Evolutionary conservation across 2,888 invertebrate genomes (phyloP), one percentile per base, ranked within the genome.

Genomic region (Arctia plantaginis): DNA sequence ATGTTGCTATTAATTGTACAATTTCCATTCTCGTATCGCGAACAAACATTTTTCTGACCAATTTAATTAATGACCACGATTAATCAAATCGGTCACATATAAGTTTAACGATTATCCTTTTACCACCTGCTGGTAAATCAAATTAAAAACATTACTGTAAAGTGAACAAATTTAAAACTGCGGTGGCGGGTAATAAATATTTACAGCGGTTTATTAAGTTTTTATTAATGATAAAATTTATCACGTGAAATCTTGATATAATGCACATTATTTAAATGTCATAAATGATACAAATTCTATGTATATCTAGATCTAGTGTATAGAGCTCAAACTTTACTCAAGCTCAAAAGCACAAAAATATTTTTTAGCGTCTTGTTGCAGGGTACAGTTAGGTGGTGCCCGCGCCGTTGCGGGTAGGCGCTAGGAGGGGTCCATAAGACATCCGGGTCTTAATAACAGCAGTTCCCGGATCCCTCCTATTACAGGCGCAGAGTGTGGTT

Each of bases 61-160:
- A 77, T 79, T 74, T 77, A 71, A 84, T 82, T 78, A 83, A 82
- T 83, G 70, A 73, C 23, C 59, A 78, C 74, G 80, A 83, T 62
- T 62, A 62, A 62, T 62, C 27, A 59, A n/a, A 27, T 59, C 15
- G 30, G 62, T 62, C 62, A 30, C 62, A 62, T 27, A 55, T 62
- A 62, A 62, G 62, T 30, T 62, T 30, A 18, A 30, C 7, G 62
- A 62, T 62, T 62, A 62, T 62, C 62, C 30, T 62, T 30, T 59
- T 59, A 27, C 27, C 27, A 4, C 82, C 81, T 71, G 77, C 75
- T 7, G 30, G 51, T 30, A 20, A 39, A 71, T 55, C 3, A 73
- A 68, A 71, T 73, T 62, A 65, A 67, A 33, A 66, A 66, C 47
- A 67, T 71, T 71, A 65, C n/a, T 77, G 77, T 72, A 73, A 76